Evolutionary conservation across 2,888 invertebrate species (phyloP).

Genomic region (Malacosoma neustria): DNA sequence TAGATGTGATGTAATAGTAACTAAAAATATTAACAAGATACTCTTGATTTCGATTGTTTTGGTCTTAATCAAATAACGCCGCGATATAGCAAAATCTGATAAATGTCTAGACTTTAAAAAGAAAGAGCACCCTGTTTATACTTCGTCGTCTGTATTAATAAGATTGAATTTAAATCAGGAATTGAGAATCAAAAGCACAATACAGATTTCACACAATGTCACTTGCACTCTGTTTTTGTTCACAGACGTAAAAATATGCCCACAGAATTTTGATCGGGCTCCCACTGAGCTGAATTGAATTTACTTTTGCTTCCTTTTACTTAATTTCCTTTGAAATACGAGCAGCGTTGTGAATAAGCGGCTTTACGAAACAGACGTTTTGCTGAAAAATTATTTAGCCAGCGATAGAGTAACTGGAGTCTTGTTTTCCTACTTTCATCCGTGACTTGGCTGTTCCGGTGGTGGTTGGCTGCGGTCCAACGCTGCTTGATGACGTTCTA

Average conservation of each 20-base stretch:
- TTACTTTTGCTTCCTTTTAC: not conserved
- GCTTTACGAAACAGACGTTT: not conserved
- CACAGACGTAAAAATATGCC: not conserved
- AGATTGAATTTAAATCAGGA: not conserved
- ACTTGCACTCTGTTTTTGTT: not conserved
- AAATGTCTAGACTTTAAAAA: too few species aligned
- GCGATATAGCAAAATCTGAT: too few species aligned
- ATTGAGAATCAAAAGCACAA: not conserved
- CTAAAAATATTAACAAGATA: too few species aligned
- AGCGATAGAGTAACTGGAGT: constrained; percentile 26
- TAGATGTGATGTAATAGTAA: too few species aligned
- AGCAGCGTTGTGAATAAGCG: not conserved
- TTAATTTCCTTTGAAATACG: not conserved
- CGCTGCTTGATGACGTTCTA: constrained; percentile 43
- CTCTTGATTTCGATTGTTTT: too few species aligned
- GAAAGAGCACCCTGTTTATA: too few species aligned
- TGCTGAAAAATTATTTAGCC: constrained; percentile 21
- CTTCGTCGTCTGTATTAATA: too few species aligned
- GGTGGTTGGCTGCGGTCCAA: constrained; percentile 39
- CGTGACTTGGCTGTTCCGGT: constrained; percentile 34
- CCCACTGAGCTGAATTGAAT: not conserved
- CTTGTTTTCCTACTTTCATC: constrained; percentile 33
- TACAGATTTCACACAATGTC: constrained; percentile 9
- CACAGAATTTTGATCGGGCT: not conserved
- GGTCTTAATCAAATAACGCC: too few species aligned